Evolutionary conservation across 1,140 invertebrate genomes (phyloP), one percentile per base, ranked within the genome.

Genomic region (Drosophila repletoides): DNA sequence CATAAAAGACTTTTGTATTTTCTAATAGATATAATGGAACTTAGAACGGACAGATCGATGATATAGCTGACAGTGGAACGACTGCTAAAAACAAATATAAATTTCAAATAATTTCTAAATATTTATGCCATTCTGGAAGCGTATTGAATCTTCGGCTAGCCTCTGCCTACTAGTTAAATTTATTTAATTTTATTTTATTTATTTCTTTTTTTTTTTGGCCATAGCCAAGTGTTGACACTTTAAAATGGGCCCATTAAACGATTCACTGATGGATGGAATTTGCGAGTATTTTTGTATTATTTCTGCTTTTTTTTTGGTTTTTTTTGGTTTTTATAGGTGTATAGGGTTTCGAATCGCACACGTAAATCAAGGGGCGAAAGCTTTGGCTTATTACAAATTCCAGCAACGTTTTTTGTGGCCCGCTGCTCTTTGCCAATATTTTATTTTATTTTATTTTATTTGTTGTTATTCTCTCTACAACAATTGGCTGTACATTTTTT

Each of bases 181-280:
- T 49, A 4, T 67, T 43, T 43, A 40, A 28, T 46, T 69, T 53
- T 45, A n/a, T n/a, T n/a, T n/a, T n/a, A n/a, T n/a, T n/a, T n/a
- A n/a, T n/a, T n/a, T n/a, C n/a, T n/a, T n/a, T n/a, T n/a, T n/a
- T n/a, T n/a, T n/a, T n/a, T n/a, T n/a, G n/a, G n/a, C 40, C 26
- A 58, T 59, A n/a, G 67, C 34, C 41, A 15, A 17, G 19, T 59
- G 67, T 61, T 68, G 76, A 76, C 70, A 59, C 14, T 61, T 56
- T 45, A 15, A 60, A 71, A 67, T 58, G 41, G 51, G 52, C 58
- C 28, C 29, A 53, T 51, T 81, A 65, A 63, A 66, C 68, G 69
- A 77, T 61, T 63, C 68, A 68, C 52, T 21, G 48, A 71, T 14
- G 21, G 45, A 31, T 66, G 40, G 59, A 71, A 55, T 61, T 33